These are phyloP conservation scores for Onchidella celtica DNA, from an alignment of 2,888 invertebrate species.

Conservation along the genomic window DNA sequence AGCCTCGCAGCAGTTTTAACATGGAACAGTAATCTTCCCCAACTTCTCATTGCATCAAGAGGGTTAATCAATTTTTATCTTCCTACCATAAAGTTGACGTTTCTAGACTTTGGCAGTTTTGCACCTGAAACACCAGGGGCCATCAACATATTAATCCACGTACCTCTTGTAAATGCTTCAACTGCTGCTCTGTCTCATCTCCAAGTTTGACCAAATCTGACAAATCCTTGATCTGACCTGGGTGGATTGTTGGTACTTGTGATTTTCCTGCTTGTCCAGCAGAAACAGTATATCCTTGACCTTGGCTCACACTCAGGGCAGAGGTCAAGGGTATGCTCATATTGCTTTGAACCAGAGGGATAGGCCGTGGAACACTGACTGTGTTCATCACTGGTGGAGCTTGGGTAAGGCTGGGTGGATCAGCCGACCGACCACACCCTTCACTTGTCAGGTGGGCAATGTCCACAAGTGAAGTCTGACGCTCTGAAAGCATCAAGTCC, in stretches of 20 bases:
- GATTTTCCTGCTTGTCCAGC: slow-evolving; percentile 8
- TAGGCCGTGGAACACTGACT: slow-evolving; percentile 71
- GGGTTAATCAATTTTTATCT: too few species aligned
- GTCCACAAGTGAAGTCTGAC: slow-evolving; percentile 61
- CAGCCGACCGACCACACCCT: slow-evolving; percentile 4
- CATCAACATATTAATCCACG: too few species aligned
- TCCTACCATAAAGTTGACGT: too few species aligned
- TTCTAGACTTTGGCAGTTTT: too few species aligned
- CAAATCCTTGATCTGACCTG: slow-evolving; percentile 8
- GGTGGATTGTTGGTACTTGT: slow-evolving; percentile 12
- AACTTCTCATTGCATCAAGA: too few species aligned
- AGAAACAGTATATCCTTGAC: background rate
- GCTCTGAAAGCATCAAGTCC: slow-evolving; percentile 53
- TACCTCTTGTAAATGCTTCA: slow-evolving; percentile 44
- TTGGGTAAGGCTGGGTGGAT: slow-evolving; percentile 50
- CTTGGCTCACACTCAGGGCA: background rate
- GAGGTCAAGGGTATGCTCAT: slow-evolving; percentile 33
- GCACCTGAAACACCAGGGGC: too few species aligned
- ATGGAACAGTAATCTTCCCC: too few species aligned
- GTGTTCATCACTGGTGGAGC: slow-evolving; percentile 56
- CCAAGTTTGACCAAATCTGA: slow-evolving; percentile 20
- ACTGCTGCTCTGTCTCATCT: slow-evolving; percentile 26
- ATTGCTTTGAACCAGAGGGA: slow-evolving; percentile 70
- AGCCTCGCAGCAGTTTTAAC: too few species aligned
- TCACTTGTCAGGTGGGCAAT: slow-evolving; percentile 54